A percentile compares a stretch with the other conserved stretches of the same genome.
Conservation (phyloP, 2,888 invertebrate genomes). For the Erebia palarica region DNA sequence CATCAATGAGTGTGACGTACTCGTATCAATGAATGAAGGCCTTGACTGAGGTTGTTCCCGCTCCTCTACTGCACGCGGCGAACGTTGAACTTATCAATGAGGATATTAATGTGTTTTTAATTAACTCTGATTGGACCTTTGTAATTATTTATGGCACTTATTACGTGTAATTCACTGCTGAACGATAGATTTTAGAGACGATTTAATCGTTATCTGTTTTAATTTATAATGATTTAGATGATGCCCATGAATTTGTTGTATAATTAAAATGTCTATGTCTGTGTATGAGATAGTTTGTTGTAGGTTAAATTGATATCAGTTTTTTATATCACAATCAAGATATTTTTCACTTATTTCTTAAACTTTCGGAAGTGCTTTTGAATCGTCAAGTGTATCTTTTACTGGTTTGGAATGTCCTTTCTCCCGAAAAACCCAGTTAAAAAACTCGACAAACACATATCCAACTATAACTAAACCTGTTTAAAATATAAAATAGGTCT, state of each 20-base stretch:
- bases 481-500: no score
- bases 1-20: conserved; percentile 72
- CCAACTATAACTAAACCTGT: no score
- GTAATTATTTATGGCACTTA: conserved; percentile 8
- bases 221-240: neutral
- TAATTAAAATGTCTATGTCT: neutral
- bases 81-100: conserved; percentile 64
- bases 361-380: no score
- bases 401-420: no score
- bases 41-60: conserved; percentile 69
- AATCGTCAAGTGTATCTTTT: no score
- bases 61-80: conserved; percentile 54
- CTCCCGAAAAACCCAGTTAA: no score
- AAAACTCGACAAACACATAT: no score
- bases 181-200: neutral
- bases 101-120: conserved; percentile 35
- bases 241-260: no score
- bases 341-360: no score
- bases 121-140: conserved; percentile 20
- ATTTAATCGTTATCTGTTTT: neutral
- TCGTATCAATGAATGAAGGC: conserved; percentile 61
- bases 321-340: no score
- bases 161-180: neutral
- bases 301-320: no score
- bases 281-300: neutral